Evolutionary conservation across 1,140 invertebrate species (phyloP), one percentile per base, ranked within the genome.

Genomic region (Drosophila elegans): DNA sequence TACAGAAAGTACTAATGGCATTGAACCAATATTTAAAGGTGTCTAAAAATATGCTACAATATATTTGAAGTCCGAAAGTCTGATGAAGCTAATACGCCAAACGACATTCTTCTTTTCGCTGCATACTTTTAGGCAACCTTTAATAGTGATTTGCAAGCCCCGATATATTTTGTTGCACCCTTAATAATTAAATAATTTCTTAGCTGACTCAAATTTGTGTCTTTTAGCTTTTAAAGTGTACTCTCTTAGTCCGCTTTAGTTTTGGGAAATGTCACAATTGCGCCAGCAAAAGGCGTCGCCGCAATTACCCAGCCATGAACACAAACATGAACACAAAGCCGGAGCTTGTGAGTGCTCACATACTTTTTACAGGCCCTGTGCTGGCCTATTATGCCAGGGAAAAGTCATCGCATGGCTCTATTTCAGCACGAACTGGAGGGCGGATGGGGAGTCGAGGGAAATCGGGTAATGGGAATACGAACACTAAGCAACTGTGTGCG

Each of bases 231-330:
- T 39, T 9, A 25, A 27, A 67, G 63, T 25, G 45, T 45, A 36
- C 13, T 45, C 1, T 9, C 12, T n/a, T 16, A n/a, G 60, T 66
- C 60, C 42, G 38, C 52, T 76, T 68, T 60, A 49, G 48, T 59
- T 72, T 63, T 63, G 71, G 39, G 25, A 61, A 78, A 81, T 81
- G 71, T 72, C 82, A 73, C 59, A 74, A 75, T 72, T 68, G 82
- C 67, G 83, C 83, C 55, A 88, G 59, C 78, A 88, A 82, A 86
- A 88, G 83, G 83, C 83, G 83, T 86, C 55, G 66, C 71, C 83
- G 52, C 83, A 86, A 86, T 86, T 86, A 86, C 83, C 78, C 73
- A 81, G 75, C 55, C 55, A 49, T 59, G 56, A 49, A 52, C 32
- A 54, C 25, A 56, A 38, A 48, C 69, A 73, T 39, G 48, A 59